These are phyloP conservation scores for Cygnus olor DNA, from an alignment of 2,797 vertebrate genomes.

Conservation along the genomic window DNA sequence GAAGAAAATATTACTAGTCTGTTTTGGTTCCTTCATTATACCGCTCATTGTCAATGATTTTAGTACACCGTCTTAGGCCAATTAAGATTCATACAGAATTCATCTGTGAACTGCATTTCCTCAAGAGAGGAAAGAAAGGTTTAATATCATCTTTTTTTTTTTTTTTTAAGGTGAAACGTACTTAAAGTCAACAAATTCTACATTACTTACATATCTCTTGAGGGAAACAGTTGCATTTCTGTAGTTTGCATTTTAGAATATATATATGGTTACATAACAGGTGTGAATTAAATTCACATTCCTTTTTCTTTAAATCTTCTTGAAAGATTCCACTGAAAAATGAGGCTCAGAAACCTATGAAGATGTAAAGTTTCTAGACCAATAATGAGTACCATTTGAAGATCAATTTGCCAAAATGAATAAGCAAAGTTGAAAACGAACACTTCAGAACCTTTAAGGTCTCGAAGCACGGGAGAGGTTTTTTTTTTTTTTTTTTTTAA, in stretches of 20 bases:
- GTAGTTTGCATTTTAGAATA: background rate
- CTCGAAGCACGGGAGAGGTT: background rate
- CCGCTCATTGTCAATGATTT: conserved; percentile 26
- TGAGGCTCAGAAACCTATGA: background rate
- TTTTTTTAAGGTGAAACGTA: background rate
- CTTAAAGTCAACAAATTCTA: background rate
- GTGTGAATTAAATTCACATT: fast-evolving
- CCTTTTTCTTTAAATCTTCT: background rate
- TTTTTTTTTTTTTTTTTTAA: background rate
- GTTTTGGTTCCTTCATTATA: conserved; percentile 34
- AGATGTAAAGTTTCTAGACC: background rate
- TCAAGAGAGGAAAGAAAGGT: background rate
- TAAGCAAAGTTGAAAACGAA: background rate
- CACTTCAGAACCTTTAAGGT: background rate
- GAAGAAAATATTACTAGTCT: conserved; percentile 1
- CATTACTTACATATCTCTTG: background rate
- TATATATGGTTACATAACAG: background rate
- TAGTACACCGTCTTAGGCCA: conserved; percentile 2
- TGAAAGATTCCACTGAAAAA: background rate
- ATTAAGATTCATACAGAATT: background rate
- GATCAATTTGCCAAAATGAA: background rate
- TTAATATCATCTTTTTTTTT: background rate
- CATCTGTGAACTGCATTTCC: background rate
- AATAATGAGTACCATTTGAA: background rate
- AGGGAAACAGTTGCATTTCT: background rate